Conservation (phyloP, 2,797 vertebrate species). For the Sebastes baramenuke region DNA sequence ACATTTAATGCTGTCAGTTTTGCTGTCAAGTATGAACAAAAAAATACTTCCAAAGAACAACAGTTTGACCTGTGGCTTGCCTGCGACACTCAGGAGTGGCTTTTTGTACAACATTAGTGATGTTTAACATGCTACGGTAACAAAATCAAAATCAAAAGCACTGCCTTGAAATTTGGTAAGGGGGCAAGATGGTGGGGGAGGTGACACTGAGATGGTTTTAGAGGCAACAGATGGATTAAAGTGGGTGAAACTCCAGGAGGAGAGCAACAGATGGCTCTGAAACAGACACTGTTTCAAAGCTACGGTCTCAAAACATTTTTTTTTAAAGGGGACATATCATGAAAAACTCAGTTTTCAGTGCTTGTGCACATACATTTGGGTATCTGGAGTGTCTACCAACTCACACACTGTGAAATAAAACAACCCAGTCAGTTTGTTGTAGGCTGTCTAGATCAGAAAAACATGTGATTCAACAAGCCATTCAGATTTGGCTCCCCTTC, state of each 20-base stretch:
- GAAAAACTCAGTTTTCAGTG: not conserved
- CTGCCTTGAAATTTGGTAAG: conserved; percentile 42
- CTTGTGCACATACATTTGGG: not conserved
- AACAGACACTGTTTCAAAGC: conserved; percentile 44
- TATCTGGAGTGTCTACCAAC: not conserved
- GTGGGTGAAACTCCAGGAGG: conserved; percentile 47
- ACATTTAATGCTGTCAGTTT: conserved; percentile 35
- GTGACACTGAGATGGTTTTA: conserved; percentile 32
- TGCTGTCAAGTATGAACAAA: conserved; percentile 6
- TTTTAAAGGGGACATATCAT: not conserved
- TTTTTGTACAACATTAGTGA: conserved; percentile 15
- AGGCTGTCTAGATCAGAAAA: too few species aligned
- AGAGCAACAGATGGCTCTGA: conserved; percentile 71
- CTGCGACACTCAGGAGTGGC: not conserved
- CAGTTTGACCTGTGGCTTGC: conserved; percentile 2
- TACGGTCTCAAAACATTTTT: too few species aligned
- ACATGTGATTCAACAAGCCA: too few species aligned
- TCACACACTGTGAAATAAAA: too few species aligned
- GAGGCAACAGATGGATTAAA: conserved; percentile 68
- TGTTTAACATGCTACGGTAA: conserved; percentile 19
- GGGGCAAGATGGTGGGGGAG: conserved; percentile 30
- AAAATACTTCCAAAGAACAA: not conserved
- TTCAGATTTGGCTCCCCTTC: too few species aligned
- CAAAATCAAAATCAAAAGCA: conserved; percentile 44
- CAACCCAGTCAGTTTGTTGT: too few species aligned